Evolutionary conservation across 92 coral and sea anemone genomes (phyloP), one percentile per base, ranked within the genome.

Genomic region (Parazoanthus atlanticus): DNA sequence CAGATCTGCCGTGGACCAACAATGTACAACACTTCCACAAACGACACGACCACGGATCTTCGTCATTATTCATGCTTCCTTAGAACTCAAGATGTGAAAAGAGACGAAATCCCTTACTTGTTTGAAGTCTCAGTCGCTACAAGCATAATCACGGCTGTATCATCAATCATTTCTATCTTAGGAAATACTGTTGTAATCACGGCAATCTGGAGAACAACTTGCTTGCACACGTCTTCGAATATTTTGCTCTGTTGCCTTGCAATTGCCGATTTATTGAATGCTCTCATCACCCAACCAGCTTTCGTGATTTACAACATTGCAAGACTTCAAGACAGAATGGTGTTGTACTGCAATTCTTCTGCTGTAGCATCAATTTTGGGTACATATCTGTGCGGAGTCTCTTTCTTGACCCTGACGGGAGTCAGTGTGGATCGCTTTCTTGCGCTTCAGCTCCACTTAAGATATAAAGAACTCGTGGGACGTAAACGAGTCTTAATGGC

Each of bases 231-330:
- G 19, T n/a, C 82, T 31, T 78, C 82, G 34, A 78, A 78, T 47
- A 26, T 78, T 28, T 52, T 78, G 56, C 82, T 78, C 25, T 78
- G 82, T 49, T 78, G 82, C 65, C 82, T 78, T 78, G 82, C 82
- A 8, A 36, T 78, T 29, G 82, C 82, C 61, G 82, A 78, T 52
- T 26, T 78, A 47, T 41, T 78, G n/a, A 78, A 78, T 49, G 82
- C 82, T 78, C 34, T 78, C 0, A 52, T 78, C 23, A 78, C 82
- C 8, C 82, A 78, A 52, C 82, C 82, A 12, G 82, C 82, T 78
- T 78, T 78, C 61, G 82, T 28, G 17, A 78, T 78, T n/a, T 78
- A 78, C 82, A 78, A 78, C 66, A 41, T 78, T 31, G 82, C 82
- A 47, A 78, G 82, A 28, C 33, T 78, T 26, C 65, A 78, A 41